These are phyloP conservation scores for Poecilia picta DNA, from an alignment of 2,797 vertebrate species.

Conservation along the genomic window DNA sequence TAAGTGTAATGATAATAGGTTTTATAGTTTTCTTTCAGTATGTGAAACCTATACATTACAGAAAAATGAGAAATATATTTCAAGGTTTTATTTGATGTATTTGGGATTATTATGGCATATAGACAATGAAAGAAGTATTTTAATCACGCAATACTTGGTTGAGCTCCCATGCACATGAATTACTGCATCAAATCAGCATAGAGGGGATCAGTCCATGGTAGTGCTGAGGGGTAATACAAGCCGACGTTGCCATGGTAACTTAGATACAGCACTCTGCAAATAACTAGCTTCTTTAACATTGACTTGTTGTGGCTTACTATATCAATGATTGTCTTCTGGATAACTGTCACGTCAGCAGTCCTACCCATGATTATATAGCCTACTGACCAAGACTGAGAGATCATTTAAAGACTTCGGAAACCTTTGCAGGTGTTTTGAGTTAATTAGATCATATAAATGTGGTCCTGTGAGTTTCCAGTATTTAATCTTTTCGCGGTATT, in stretches of 20 bases:
- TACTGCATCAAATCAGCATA: background rate
- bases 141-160: background rate
- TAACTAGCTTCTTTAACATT: background rate
- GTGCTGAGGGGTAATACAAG: background rate
- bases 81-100: background rate
- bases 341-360: background rate
- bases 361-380: background rate
- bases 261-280: background rate
- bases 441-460: background rate
- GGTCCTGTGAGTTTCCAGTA: background rate
- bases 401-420: background rate
- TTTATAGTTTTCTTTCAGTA: background rate
- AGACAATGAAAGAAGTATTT: background rate
- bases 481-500: background rate
- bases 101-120: background rate
- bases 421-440: background rate
- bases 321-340: background rate
- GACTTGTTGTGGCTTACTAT: background rate
- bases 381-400: background rate
- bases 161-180: background rate
- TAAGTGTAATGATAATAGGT: background rate
- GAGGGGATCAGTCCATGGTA: background rate
- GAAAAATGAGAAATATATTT: background rate
- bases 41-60: background rate
- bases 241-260: background rate